Percentiles rank a stretch among this genome's conserved stretches.
Evolutionary conservation across 92 coral and sea anemone species (phyloP).

Genomic region (Pocillopora grandis): DNA sequence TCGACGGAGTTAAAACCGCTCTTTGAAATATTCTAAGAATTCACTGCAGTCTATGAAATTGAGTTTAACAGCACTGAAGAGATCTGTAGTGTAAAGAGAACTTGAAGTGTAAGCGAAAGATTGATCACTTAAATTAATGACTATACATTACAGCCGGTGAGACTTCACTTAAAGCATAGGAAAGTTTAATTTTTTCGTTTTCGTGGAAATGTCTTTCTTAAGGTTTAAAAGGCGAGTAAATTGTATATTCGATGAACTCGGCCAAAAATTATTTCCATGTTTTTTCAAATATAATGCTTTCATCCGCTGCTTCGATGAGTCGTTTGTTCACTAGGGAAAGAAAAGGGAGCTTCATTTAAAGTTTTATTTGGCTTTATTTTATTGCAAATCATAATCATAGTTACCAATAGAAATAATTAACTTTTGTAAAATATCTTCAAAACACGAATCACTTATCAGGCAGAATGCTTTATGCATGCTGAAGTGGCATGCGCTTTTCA

Average conservation of each 20-base stretch:
- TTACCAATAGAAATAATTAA: background rate
- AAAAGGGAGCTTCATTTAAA: background rate
- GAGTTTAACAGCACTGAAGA: background rate
- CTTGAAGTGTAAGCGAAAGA: background rate
- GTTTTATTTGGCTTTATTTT: background rate
- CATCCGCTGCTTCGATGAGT: background rate
- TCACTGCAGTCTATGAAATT: background rate
- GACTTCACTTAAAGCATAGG: background rate
- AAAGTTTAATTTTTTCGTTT: background rate
- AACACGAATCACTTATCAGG: background rate
- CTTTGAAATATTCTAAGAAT: background rate
- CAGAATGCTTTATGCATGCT: no score
- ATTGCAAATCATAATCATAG: background rate
- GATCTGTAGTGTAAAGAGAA: background rate
- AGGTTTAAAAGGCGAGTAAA: background rate
- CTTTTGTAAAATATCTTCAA: background rate
- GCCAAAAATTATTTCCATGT: background rate
- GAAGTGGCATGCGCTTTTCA: no score
- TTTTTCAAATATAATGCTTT: background rate
- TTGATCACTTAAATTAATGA: no score
- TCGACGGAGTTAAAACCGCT: background rate
- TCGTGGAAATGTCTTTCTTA: background rate
- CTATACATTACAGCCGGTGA: no score
- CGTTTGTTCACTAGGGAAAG: background rate
- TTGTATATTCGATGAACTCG: background rate